Evolutionary conservation across 2,888 invertebrate species (phyloP).

Genomic region (Agrochola lota): DNA sequence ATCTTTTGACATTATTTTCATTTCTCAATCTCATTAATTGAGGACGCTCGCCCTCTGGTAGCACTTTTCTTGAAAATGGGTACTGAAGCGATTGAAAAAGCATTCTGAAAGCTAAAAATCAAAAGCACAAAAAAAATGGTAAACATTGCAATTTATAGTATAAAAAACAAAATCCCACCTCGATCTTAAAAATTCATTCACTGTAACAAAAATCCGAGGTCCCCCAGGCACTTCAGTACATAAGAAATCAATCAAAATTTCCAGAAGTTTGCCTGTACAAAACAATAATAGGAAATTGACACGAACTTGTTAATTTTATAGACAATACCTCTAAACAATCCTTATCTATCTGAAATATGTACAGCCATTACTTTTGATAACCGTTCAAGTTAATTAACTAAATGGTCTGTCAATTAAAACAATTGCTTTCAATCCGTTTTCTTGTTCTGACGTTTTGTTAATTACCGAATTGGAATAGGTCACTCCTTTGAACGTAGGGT

Average conservation of each 20-base stretch:
- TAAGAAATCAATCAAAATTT: background rate
- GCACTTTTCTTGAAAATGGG: too few species aligned
- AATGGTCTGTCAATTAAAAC: slow-evolving; percentile 38
- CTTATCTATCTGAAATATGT: slow-evolving; percentile 24
- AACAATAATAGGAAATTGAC: background rate
- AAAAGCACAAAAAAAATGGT: too few species aligned
- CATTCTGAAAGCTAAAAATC: too few species aligned
- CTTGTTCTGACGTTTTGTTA: slow-evolving; percentile 22
- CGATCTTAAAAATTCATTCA: too few species aligned
- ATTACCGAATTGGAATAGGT: background rate
- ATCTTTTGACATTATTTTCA: too few species aligned
- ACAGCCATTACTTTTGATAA: slow-evolving; percentile 21
- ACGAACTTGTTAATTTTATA: background rate
- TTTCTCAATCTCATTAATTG: too few species aligned
- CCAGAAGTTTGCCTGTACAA: background rate
- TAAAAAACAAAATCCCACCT: too few species aligned
- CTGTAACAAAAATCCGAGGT: too few species aligned
- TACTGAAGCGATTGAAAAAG: too few species aligned
- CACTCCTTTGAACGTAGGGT: background rate
- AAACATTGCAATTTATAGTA: too few species aligned
- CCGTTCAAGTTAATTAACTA: slow-evolving; percentile 22
- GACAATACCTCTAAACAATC: slow-evolving; percentile 12
- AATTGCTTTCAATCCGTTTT: slow-evolving; percentile 34
- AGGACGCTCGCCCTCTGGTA: too few species aligned
- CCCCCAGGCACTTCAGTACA: too few species aligned